Evolutionary conservation across 2,113 vertebrate genomes (phyloP).

Genomic region (Ptilorrhoa leucosticta): DNA sequence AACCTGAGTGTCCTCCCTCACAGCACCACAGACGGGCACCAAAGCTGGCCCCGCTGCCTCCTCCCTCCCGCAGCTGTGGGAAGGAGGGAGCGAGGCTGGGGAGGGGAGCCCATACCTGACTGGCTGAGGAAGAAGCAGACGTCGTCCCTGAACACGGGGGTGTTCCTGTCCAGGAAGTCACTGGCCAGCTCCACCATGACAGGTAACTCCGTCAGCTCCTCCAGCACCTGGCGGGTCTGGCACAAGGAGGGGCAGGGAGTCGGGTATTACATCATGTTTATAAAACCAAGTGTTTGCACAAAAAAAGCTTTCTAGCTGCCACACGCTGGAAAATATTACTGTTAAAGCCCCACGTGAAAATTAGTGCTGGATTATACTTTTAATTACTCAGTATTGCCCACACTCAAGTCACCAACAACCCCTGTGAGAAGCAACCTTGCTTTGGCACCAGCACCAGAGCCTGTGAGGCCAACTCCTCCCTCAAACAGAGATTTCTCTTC

Average conservation of each 20-base stretch:
- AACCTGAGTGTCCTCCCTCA: fast-evolving
- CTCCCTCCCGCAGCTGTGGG: not conserved
- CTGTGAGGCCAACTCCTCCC: not conserved
- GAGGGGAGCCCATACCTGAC: constrained; percentile 77
- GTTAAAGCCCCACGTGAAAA: not conserved
- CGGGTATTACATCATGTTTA: not conserved
- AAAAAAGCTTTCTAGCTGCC: not conserved
- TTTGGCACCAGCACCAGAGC: not conserved
- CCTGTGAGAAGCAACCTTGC: not conserved
- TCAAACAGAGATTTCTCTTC: fast-evolving
- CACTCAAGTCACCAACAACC: not conserved
- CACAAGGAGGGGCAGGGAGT: not conserved
- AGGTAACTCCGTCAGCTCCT: constrained; percentile 93
- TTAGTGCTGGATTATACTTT: not conserved
- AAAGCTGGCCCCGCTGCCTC: not conserved
- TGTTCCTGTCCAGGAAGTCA: constrained; percentile 98
- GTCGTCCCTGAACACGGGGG: constrained; percentile 94
- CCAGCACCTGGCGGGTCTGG: constrained; percentile 96
- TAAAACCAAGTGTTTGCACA: not conserved
- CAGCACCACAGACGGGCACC: not conserved
- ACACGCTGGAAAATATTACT: not conserved
- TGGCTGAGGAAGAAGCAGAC: constrained; percentile 99
- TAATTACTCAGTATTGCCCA: not conserved
- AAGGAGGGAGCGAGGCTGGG: not conserved
- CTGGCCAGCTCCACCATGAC: constrained; percentile 98